Evolutionary conservation across 1,140 invertebrate species (phyloP).

Genomic region (Scaptomyza pallida): DNA sequence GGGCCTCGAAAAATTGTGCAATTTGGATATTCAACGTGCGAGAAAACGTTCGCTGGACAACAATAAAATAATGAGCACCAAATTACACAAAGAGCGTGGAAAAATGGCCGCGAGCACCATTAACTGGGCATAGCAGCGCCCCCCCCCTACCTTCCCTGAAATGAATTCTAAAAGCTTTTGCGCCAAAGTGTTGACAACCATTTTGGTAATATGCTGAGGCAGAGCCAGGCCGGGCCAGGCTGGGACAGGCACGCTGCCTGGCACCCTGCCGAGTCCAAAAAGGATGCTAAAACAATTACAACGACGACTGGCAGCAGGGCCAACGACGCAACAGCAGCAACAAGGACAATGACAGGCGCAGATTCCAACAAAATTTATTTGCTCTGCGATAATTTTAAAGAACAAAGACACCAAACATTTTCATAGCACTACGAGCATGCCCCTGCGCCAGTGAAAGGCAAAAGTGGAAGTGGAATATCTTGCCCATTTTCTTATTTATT

Average conservation of each 20-base stretch:
- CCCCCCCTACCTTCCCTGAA: no score
- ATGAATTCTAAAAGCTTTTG: conserved; percentile 63
- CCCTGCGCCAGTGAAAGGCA: conserved; percentile 10
- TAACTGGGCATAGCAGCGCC: conserved; percentile 9
- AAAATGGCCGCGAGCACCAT: conserved; percentile 53
- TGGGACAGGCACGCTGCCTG: neutral
- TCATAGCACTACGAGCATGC: conserved; percentile 24
- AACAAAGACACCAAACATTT: conserved; percentile 49
- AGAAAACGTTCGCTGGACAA: conserved; percentile 24
- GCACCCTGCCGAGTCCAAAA: conserved; percentile 34
- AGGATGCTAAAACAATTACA: conserved; percentile 59
- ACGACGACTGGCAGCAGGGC: conserved; percentile 26
- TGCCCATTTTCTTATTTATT: conserved; percentile 13
- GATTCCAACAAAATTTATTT: conserved; percentile 57
- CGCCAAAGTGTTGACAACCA: conserved; percentile 59
- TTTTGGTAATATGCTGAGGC: conserved; percentile 55
- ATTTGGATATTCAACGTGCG: conserved; percentile 50
- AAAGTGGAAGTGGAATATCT: neutral
- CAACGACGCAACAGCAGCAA: conserved; percentile 20
- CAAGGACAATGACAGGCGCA: conserved; percentile 56
- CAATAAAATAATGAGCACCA: conserved; percentile 60
- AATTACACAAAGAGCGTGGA: conserved; percentile 57
- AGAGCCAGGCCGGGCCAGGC: conserved; percentile 18
- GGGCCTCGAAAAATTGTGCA: conserved; percentile 46
- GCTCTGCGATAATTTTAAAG: conserved; percentile 56